A percentile compares a stretch with the other conserved stretches of the same genome.
Evolutionary conservation across 92 coral and sea anemone species (phyloP).

Genomic region (Palythoa heliodiscus): DNA sequence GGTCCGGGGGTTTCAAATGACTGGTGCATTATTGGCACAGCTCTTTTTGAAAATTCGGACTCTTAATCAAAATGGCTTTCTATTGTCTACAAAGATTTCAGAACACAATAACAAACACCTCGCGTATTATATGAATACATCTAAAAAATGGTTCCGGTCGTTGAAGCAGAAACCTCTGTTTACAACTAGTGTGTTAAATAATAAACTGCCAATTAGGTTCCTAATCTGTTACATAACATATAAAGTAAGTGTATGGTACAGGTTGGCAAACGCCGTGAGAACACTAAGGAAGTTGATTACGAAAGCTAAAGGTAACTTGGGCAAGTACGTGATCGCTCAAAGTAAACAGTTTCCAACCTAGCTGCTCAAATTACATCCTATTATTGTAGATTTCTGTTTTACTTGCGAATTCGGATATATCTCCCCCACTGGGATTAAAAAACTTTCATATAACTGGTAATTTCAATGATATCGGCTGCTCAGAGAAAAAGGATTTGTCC

Average conservation of each 20-base stretch:
- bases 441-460: neutral
- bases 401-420: too few species aligned
- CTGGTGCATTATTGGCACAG: too few species aligned
- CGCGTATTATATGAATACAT: neutral
- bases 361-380: too few species aligned
- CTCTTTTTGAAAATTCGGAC: neutral
- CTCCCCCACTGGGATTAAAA: too few species aligned
- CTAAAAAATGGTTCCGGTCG: neutral
- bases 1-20: too few species aligned
- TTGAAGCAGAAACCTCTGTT: neutral
- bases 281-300: too few species aligned
- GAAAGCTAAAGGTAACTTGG: neutral
- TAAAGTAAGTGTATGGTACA: constrained; percentile 1
- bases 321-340: neutral
- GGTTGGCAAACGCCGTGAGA: constrained; percentile 6
- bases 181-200: neutral
- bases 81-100: neutral
- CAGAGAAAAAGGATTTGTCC: neutral
- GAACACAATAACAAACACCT: constrained; percentile 4
- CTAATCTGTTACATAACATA: neutral
- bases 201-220: neutral
- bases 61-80: neutral
- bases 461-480: neutral
- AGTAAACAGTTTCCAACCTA: too few species aligned
- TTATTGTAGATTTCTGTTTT: too few species aligned